A percentile compares a stretch with the other conserved stretches of the same genome.
phyloP scores from a whole-genome alignment of 2,797 vertebrate species.

The Rhynchonycteris naso region DNA sequence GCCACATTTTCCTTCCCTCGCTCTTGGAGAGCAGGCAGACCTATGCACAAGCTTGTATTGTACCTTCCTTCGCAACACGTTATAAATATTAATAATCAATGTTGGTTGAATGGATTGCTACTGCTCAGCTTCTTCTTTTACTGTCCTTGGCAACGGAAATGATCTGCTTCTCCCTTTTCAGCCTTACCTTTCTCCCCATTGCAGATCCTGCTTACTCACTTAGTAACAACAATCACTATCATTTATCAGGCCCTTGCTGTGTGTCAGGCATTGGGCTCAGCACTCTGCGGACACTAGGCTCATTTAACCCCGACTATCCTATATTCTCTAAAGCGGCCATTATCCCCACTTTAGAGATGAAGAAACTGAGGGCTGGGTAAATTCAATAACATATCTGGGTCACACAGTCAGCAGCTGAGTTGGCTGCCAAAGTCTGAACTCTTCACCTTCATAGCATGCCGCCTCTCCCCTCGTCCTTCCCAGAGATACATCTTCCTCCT shows the following conservation, averaged over 20 bases:
- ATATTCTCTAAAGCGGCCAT: neutral
- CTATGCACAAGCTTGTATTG: neutral
- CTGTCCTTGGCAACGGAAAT: neutral
- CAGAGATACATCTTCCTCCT: neutral
- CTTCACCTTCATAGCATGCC: too few relatives aligned
- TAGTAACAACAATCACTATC: neutral
- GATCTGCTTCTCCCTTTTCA: neutral
- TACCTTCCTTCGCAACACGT: neutral
- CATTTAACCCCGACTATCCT: neutral
- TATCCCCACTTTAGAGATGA: neutral
- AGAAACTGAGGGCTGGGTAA: neutral
- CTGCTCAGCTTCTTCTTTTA: neutral
- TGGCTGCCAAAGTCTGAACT: neutral
- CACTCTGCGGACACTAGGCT: neutral
- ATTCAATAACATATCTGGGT: neutral
- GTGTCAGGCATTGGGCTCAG: neutral
- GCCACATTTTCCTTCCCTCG: neutral
- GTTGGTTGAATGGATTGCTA: neutral
- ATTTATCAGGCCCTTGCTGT: neutral
- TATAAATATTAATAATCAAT: neutral
- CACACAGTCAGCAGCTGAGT: neutral
- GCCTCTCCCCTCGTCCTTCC: neutral
- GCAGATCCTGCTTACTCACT: neutral
- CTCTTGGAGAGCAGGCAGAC: neutral
- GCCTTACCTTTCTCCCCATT: neutral